Percentiles rank a stretch among this genome's conserved stretches.
Conservation (phyloP, 2,113 vertebrate genomes). For the Oryzias melastigma region DNA sequence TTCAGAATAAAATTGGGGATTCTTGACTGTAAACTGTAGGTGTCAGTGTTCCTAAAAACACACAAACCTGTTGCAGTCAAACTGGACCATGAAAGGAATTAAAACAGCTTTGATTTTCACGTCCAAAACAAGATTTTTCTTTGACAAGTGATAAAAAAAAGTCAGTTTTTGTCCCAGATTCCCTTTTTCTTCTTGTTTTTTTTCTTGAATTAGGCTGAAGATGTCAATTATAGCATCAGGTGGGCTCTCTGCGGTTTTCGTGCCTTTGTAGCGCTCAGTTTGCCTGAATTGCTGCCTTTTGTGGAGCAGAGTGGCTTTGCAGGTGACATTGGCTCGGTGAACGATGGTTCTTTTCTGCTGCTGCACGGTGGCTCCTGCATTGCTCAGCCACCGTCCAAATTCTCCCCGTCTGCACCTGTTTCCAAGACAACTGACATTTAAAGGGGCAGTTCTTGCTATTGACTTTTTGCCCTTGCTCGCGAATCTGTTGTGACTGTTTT, state of each 20-base stretch:
- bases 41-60: slow-evolving; percentile 1
- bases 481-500: slow-evolving; percentile 13
- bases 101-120: background rate
- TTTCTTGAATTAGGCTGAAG: slow-evolving; percentile 30
- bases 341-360: slow-evolving; percentile 37
- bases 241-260: slow-evolving; percentile 33
- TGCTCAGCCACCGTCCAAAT: slow-evolving; percentile 51
- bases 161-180: slow-evolving; percentile 5
- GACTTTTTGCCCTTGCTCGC: slow-evolving; percentile 55
- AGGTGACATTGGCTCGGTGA: slow-evolving; percentile 33
- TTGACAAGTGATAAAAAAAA: background rate
- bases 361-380: slow-evolving; percentile 36
- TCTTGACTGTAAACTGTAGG: background rate
- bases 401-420: slow-evolving; percentile 66
- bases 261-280: slow-evolving; percentile 17
- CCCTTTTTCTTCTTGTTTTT: slow-evolving; percentile 1
- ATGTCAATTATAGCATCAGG: slow-evolving; percentile 37
- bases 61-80: background rate
- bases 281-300: slow-evolving; percentile 37
- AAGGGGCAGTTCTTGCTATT: slow-evolving; percentile 52
- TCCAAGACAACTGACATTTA: slow-evolving; percentile 70
- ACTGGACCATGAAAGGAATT: background rate
- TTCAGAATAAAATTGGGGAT: slow-evolving; percentile 5
- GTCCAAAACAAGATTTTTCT: background rate
- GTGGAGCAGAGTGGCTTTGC: slow-evolving; percentile 34